Evolutionary conservation across 1,140 invertebrate genomes (phyloP).

Genomic region (Pogonomyrmex californicus): DNA sequence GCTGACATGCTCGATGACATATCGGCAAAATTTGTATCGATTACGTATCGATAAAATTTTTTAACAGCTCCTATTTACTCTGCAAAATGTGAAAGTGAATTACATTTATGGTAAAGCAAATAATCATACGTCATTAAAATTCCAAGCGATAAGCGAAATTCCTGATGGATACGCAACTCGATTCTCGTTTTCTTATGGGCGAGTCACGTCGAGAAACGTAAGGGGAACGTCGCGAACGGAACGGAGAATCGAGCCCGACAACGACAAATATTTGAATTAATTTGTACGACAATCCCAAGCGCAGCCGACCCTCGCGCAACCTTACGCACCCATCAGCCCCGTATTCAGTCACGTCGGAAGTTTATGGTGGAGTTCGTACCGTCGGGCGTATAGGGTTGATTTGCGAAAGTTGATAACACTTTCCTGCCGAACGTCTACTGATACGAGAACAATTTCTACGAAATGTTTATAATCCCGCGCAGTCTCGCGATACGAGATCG

Average conservation of each 20-base stretch:
- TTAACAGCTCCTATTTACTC: neutral
- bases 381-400: slow-evolving; percentile 68
- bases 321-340: slow-evolving; percentile 70
- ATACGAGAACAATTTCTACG: slow-evolving; percentile 45
- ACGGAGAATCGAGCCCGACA: slow-evolving; percentile 62
- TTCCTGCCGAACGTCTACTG: slow-evolving; percentile 43
- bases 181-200: slow-evolving; percentile 7
- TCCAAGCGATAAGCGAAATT: neutral
- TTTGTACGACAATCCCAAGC: slow-evolving; percentile 74
- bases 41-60: neutral
- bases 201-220: slow-evolving; percentile 27
- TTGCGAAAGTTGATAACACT: slow-evolving; percentile 67
- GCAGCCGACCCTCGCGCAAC: slow-evolving; percentile 65
- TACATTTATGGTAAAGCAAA: neutral
- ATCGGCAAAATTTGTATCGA: neutral
- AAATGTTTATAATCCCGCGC: slow-evolving; percentile 59
- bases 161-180: neutral
- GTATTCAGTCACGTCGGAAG: slow-evolving; percentile 75
- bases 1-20: neutral
- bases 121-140: slow-evolving; percentile 20
- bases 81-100: neutral
- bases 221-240: neutral
- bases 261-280: slow-evolving; percentile 76
- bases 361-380: slow-evolving; percentile 69
- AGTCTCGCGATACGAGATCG: slow-evolving; percentile 53